Base-by-base conservation (phyloP, 1,140 invertebrate species). In the Cyclargus thomasi region DNA sequence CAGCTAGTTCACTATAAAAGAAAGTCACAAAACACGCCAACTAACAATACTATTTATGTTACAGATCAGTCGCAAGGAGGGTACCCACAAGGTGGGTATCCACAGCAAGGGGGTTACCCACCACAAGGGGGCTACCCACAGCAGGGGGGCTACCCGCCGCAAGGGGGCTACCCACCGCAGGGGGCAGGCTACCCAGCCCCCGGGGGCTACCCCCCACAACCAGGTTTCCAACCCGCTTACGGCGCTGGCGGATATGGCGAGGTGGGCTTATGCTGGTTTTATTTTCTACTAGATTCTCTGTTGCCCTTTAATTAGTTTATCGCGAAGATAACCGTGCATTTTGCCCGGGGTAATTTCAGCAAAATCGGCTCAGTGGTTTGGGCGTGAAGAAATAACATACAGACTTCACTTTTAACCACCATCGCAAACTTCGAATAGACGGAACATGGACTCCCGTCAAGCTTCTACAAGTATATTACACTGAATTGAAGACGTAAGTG, bases 71-170 rank as follows among this genome's bases (percentile, higher is more conserved):
- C 67, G 8, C 70, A 72, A 59, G 70, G 70, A 18, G 70, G 67
- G 16, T 70, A 70, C 53, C 67, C 53, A 17, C 53, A 55, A 16
- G 53, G 53, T n/a, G 53, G 53, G 53, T 17, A 55, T 55, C 55
- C 55, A 2, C 55, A 29, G 8, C 29, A 59, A 21, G 55, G 55
- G 11, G 55, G 55, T 7, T 59, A 59, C 55, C 55, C 53, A 63
- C 64, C 17, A 7, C 55, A 84, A 76, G 81, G 77, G 79, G 91
- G 81, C 80, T 92, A 74, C 64, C 92, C 53, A 59, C 64, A 70
- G 23, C 81, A 84, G 76, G 81, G 77, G 79, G 91, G 81, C 80
- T 92, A 74, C 64, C 92, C 86, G 0, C 76, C 92, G 71, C 90
- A 80, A 65, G 84, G 78, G 14, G 90, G 88, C 0, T 90, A 90